A percentile compares a stretch with the other conserved stretches of the same genome.
Conservation (phyloP, 2,113 vertebrate species). For the Oryctolagus cuniculus region mOryCun1.1 NC_091433.1:32545501-32546000, state of each 20-base stretch:
- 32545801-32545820: too few relatives aligned
- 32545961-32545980: too few relatives aligned
- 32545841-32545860: too few relatives aligned
- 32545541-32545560: slow-evolving; percentile 53
- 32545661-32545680: background rate
- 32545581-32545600: background rate
- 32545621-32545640: background rate
- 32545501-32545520: background rate
- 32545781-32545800: background rate
- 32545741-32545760: background rate
- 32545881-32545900: too few relatives aligned
- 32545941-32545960: too few relatives aligned
- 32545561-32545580: slow-evolving; percentile 54
- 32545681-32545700: background rate
- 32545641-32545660: background rate
- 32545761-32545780: background rate
- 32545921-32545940: too few relatives aligned
- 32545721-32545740: background rate
- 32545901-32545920: too few relatives aligned
- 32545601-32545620: slow-evolving; percentile 16
- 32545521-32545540: slow-evolving; percentile 21
- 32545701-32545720: background rate
- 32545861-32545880: too few relatives aligned
- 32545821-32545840: too few relatives aligned
- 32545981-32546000: too few relatives aligned